Conservation (phyloP, 2,113 vertebrate genomes). For the Rattus rattus region DNA sequence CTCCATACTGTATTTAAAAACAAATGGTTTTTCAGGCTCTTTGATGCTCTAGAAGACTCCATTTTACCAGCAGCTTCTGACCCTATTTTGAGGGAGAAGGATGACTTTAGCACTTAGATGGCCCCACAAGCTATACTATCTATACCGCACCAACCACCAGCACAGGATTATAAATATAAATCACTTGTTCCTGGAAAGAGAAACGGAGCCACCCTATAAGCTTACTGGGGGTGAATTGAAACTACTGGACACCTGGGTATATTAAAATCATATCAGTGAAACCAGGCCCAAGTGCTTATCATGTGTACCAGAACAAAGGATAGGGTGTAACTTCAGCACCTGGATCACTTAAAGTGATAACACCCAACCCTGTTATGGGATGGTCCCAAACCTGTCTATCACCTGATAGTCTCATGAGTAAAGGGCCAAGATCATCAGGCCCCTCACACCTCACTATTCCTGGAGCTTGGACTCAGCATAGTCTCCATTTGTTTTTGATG, state of each 20-base stretch:
- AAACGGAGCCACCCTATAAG: background rate
- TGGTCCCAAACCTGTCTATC: background rate
- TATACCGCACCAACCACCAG: background rate
- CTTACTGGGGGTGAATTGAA: background rate
- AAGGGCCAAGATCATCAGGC: background rate
- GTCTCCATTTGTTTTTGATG: background rate
- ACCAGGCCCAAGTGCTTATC: background rate
- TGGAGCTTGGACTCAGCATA: background rate
- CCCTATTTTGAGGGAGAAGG: background rate
- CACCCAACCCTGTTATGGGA: background rate
- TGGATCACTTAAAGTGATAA: background rate
- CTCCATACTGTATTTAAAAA: background rate
- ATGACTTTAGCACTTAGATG: background rate
- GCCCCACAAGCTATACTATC: background rate
- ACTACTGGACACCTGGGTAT: background rate
- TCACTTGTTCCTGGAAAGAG: background rate
- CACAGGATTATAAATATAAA: background rate
- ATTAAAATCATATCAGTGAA: constrained; percentile 10
- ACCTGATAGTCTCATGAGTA: too few relatives aligned
- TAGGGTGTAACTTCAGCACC: background rate
- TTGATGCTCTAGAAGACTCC: too few relatives aligned
- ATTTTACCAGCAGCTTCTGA: background rate
- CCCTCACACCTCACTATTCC: background rate
- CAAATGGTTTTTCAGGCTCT: background rate
- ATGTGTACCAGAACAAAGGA: background rate